Conservation (phyloP, 1,140 invertebrate species). For the Papilio polyxenes region DNA sequence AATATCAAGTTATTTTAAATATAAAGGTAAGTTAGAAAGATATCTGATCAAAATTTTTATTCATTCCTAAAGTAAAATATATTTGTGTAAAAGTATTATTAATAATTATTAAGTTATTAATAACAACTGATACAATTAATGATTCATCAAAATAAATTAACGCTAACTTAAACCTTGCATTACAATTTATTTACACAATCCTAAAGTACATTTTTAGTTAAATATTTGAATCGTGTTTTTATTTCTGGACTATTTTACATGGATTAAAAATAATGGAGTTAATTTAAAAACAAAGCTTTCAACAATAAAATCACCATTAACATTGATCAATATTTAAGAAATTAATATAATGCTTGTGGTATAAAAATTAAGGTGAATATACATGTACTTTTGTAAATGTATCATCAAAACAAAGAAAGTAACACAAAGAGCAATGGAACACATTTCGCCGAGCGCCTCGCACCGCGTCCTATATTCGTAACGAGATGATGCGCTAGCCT, state of each 20-base stretch:
- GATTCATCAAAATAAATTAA: neutral
- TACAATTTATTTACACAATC: neutral
- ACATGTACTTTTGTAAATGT: slow-evolving; percentile 56
- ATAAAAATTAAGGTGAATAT: slow-evolving; percentile 42
- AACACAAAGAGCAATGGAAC: slow-evolving; percentile 75
- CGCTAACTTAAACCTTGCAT: neutral
- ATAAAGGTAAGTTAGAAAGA: no score
- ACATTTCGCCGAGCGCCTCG: slow-evolving; percentile 71
- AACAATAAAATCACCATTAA: no score
- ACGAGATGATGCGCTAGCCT: slow-evolving; percentile 70
- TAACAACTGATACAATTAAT: neutral
- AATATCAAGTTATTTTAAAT: neutral
- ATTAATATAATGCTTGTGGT: neutral
- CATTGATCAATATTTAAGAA: no score
- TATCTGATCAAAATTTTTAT: neutral
- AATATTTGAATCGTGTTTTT: no score
- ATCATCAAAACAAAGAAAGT: slow-evolving; percentile 71
- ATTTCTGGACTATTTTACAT: no score
- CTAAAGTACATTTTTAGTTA: neutral
- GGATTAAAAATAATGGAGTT: no score
- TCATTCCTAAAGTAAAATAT: neutral
- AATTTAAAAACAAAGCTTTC: no score
- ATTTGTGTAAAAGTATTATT: no score
- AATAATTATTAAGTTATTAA: no score
- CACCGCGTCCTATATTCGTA: slow-evolving; percentile 73